Evolutionary conservation across 2,113 vertebrate species (phyloP), one percentile per base, ranked within the genome.

Genomic region (Himantopus leucocephalus): DNA sequence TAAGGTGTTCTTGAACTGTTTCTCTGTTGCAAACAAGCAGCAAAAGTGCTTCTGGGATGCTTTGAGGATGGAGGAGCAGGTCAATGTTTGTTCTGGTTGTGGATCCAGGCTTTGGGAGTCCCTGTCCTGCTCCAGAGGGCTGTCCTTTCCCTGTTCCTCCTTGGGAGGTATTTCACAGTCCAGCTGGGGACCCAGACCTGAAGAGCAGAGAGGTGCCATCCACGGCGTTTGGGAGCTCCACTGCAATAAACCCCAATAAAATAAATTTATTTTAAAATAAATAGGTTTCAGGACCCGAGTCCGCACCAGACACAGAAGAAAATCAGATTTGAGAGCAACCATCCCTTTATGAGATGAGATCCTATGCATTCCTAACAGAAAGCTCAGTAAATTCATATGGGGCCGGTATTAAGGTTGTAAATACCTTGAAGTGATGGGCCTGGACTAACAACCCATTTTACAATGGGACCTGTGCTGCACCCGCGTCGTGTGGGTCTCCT

Each of bases 401-500:
- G 32, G 30, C 37, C 27, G 66, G 5, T 12, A 23, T 90, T 53
- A 70, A 66, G 10, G 24, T 41, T 63, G n/a, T 73, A 80, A 96
- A 94, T 59, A 55, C 70, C 27, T 88, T 37, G n/a, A 83, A 58
- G n/a, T 43, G 72, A 66, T 50, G 32, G 79, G 30, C 21, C 47
- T 62, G 43, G 50, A 58, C 47, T 63, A 50, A 50, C 5, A 48
- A n/a, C 12, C 12, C 12, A 1, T 55, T 82, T 88, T 50, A 72
- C 37, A 37, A 24, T 3, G 27, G 52, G 18, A 83, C 52, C 52
- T 63, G 39, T 37, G 75, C 73, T 91, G 55, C n/a, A 50, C 45
- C 37, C 8, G 0, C 26, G 12, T 26, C 0, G 0, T 55, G 62
- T 60, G 43, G 48, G 72, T 88, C 83, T 84, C 59, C 62, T 50